phyloP scores from a whole-genome alignment of 2,888 invertebrate genomes.

The Melieria crassipennis region DNA sequence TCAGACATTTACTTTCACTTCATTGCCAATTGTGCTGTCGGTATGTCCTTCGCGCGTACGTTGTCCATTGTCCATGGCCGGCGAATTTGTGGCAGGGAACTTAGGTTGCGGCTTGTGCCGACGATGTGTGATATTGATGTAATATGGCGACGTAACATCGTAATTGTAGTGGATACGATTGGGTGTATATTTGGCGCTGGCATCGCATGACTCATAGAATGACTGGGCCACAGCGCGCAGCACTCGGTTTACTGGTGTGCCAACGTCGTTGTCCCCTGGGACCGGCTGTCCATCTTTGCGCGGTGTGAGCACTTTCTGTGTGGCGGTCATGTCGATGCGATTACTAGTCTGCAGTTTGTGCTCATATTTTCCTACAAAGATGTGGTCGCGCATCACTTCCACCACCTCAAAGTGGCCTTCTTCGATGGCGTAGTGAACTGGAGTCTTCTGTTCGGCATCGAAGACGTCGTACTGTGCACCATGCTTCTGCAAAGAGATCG shows the following conservation, averaged over 20 bases:
- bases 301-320: too few species aligned
- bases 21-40: too few species aligned
- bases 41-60: background rate
- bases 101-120: conserved; percentile 53
- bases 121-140: conserved; percentile 65
- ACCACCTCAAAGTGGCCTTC: conserved; percentile 75
- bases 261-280: too few species aligned
- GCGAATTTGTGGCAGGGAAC: conserved; percentile 40
- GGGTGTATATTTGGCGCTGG: conserved; percentile 48
- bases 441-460: conserved; percentile 76
- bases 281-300: too few species aligned
- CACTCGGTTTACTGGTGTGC: too few species aligned
- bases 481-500: conserved; percentile 63
- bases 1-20: too few species aligned
- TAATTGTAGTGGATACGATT: conserved; percentile 61
- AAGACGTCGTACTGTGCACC: conserved; percentile 78
- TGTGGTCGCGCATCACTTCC: conserved; percentile 64
- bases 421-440: conserved; percentile 79
- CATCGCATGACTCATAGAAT: too few species aligned
- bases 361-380: conserved; percentile 61
- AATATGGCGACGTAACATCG: conserved; percentile 64
- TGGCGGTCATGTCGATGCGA: too few species aligned
- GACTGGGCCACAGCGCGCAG: too few species aligned
- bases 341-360: conserved; percentile 40
- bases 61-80: background rate